Evolutionary conservation across 2,797 vertebrate species (phyloP).

Genomic region (Furcifer pardalis): DNA sequence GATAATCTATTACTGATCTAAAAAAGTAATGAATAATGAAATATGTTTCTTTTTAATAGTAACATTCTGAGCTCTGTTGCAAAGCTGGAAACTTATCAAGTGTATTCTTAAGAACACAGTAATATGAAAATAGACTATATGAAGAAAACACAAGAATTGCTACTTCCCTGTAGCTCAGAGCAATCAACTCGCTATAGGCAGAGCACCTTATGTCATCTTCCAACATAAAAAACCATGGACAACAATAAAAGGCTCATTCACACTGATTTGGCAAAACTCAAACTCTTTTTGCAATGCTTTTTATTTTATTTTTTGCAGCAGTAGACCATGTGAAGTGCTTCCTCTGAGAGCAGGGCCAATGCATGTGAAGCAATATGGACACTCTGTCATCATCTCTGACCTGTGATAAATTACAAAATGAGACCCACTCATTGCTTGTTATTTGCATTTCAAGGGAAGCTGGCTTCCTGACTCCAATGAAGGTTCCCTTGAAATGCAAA

Average conservation of each 20-base stretch:
- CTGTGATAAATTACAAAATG: neutral
- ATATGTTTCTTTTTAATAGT: no score
- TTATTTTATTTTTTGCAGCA: no score
- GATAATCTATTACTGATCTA: no score
- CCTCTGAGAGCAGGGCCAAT: no score
- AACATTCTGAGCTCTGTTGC: no score
- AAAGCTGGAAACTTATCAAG: neutral
- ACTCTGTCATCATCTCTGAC: neutral
- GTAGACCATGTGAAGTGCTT: neutral
- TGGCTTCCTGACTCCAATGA: neutral
- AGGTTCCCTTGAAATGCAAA: neutral
- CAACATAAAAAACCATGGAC: no score
- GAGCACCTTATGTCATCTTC: neutral
- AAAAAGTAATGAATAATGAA: no score
- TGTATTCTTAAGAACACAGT: neutral
- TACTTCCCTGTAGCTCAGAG: neutral
- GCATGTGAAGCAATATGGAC: neutral
- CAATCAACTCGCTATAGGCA: neutral
- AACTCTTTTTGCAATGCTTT: neutral
- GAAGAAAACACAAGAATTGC: neutral
- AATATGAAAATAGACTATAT: no score
- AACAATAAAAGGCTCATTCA: neutral
- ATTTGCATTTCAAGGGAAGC: slow-evolving; percentile 2
- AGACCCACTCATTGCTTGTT: neutral
- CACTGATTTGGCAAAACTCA: neutral